These are phyloP conservation scores for Hyla sarda DNA, from an alignment of 2,113 vertebrate genomes.

Conservation along the genomic window DNA sequence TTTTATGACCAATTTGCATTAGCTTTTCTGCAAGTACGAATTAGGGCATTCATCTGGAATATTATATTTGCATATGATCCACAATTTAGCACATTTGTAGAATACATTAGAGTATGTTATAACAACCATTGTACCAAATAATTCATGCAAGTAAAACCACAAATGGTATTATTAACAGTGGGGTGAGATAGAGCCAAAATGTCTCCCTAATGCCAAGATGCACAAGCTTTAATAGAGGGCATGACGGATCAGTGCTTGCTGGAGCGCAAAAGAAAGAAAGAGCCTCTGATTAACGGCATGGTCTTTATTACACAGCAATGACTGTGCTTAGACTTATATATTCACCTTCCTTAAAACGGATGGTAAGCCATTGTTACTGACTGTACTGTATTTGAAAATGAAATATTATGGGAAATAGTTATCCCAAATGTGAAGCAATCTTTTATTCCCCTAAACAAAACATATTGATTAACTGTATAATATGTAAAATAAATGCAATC, in stretches of 20 bases:
- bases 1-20: constrained; percentile 39
- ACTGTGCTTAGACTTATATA: neutral
- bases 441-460: too few relatives aligned
- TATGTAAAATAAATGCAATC: too few relatives aligned
- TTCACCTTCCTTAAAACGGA: neutral
- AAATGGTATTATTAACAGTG: constrained; percentile 22
- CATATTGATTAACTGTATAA: too few relatives aligned
- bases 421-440: too few relatives aligned
- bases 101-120: constrained; percentile 33
- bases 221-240: constrained; percentile 19
- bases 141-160: constrained; percentile 24
- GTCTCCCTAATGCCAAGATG: constrained; percentile 1
- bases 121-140: constrained; percentile 21
- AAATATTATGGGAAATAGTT: too few relatives aligned
- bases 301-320: neutral
- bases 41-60: constrained; percentile 45
- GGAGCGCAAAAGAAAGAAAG: neutral
- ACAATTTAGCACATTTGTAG: constrained; percentile 36
- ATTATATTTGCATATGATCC: constrained; percentile 43
- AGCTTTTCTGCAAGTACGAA: constrained; percentile 20
- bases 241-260: neutral
- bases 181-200: constrained; percentile 21
- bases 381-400: too few relatives aligned
- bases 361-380: neutral
- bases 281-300: neutral